Percentiles rank a stretch among this genome's conserved stretches.
These are phyloP conservation scores for Sphecodes monilicornis DNA, from an alignment of 2,888 invertebrate genomes.

Conservation along the genomic window DNA sequence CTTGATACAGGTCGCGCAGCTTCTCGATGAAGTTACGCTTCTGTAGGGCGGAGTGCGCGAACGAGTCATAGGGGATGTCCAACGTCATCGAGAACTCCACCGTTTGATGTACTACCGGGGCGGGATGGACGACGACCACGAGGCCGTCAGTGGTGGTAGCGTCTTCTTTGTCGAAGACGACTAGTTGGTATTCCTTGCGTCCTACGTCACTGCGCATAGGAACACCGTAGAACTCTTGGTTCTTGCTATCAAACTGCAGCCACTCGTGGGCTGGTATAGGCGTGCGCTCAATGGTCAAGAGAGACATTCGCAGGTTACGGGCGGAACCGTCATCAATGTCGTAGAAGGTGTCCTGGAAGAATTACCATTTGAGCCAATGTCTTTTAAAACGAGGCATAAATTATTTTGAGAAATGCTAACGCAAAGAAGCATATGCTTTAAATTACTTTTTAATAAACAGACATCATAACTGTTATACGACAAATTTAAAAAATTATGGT, in stretches of 20 bases:
- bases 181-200: slow-evolving; percentile 91
- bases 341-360: slow-evolving; percentile 92
- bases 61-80: slow-evolving; percentile 89
- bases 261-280: slow-evolving; percentile 90
- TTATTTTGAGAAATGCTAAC: no score
- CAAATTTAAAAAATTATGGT: no score
- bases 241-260: slow-evolving; percentile 95
- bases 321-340: slow-evolving; percentile 94
- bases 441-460: no score
- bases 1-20: slow-evolving; percentile 91
- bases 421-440: no score
- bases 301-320: slow-evolving; percentile 89
- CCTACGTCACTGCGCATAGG: slow-evolving; percentile 91
- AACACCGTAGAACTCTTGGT: slow-evolving; percentile 95
- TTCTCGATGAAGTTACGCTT: slow-evolving; percentile 94
- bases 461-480: no score
- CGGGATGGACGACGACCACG: slow-evolving; percentile 90
- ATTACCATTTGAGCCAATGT: background rate
- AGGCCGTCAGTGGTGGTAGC: slow-evolving; percentile 91
- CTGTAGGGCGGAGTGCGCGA: slow-evolving; percentile 89
- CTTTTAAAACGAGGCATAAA: no score
- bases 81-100: slow-evolving; percentile 93
- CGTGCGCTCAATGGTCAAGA: slow-evolving; percentile 90
- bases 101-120: slow-evolving; percentile 88
- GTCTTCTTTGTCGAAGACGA: slow-evolving; percentile 83